Conservation (phyloP, 2,888 invertebrate species). For the Myathropa florea region DNA sequence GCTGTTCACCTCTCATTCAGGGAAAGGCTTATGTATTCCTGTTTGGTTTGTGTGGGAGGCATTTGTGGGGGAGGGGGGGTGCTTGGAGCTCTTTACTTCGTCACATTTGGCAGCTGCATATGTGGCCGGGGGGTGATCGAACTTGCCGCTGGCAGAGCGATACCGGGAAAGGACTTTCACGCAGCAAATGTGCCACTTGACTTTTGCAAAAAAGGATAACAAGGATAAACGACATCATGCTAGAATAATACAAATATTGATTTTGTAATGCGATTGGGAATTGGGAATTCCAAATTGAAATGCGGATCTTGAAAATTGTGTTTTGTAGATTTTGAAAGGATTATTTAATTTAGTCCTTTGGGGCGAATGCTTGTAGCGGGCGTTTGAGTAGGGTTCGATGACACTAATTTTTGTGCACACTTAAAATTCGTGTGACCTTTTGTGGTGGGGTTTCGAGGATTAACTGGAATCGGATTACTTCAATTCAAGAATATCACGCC, state of each 20-base stretch:
- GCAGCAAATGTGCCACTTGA: constrained; percentile 37
- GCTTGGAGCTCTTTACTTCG: constrained; percentile 16
- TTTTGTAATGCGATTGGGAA: constrained; percentile 66
- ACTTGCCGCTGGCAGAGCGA: neutral
- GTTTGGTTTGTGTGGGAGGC: neutral
- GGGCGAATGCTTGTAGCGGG: neutral
- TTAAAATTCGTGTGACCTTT: neutral
- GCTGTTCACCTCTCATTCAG: neutral
- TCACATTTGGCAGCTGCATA: constrained; percentile 44
- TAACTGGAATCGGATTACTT: neutral
- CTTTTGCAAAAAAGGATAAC: constrained; percentile 32
- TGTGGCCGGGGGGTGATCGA: neutral
- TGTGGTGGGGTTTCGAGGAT: neutral
- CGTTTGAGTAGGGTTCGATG: neutral
- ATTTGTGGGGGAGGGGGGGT: neutral
- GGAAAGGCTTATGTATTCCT: neutral
- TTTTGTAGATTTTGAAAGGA: neutral
- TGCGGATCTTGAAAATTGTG: constrained; percentile 43
- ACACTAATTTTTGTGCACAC: neutral
- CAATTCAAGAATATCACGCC: no score
- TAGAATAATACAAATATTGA: constrained; percentile 66
- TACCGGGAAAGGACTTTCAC: neutral
- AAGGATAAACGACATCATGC: constrained; percentile 44
- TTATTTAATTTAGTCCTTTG: constrained; percentile 27
- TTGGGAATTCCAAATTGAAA: constrained; percentile 62